Evolutionary conservation across 1,140 invertebrate genomes (phyloP).

Genomic region (Drosophila sp.): DNA sequence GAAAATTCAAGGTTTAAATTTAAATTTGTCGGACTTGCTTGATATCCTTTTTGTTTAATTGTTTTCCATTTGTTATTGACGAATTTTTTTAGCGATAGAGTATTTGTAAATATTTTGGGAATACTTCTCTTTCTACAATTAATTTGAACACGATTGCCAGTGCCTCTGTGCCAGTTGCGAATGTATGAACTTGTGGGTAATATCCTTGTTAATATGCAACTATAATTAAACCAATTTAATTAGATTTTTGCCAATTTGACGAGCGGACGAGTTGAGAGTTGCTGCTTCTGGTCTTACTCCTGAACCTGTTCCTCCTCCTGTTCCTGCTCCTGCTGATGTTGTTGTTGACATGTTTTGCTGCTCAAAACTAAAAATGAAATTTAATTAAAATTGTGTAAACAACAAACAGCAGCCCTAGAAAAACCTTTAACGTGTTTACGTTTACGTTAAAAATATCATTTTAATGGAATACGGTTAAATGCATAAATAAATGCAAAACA

Average conservation of each 20-base stretch:
- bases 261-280: constrained; percentile 18
- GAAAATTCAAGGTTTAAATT: too few species aligned
- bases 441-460: constrained; percentile 4
- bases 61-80: neutral
- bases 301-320: neutral
- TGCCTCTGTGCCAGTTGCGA: neutral
- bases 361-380: constrained; percentile 39
- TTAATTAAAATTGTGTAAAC: constrained; percentile 59
- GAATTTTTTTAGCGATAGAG: neutral
- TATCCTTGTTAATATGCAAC: constrained; percentile 16
- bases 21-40: too few species aligned
- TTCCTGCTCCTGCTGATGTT: neutral
- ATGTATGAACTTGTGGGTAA: constrained; percentile 1
- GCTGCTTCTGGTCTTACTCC: neutral
- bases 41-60: neutral
- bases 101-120: neutral
- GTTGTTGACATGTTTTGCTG: constrained; percentile 36
- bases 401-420: constrained; percentile 17
- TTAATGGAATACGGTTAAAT: neutral
- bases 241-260: constrained; percentile 41
- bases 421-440: neutral
- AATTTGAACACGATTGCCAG: neutral
- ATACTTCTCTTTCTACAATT: neutral
- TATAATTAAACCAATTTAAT: constrained; percentile 34
- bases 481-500: too few species aligned